These are phyloP conservation scores for Aptenodytes patagonicus DNA, from an alignment of 2,113 vertebrate genomes.

Conservation along the genomic window DNA sequence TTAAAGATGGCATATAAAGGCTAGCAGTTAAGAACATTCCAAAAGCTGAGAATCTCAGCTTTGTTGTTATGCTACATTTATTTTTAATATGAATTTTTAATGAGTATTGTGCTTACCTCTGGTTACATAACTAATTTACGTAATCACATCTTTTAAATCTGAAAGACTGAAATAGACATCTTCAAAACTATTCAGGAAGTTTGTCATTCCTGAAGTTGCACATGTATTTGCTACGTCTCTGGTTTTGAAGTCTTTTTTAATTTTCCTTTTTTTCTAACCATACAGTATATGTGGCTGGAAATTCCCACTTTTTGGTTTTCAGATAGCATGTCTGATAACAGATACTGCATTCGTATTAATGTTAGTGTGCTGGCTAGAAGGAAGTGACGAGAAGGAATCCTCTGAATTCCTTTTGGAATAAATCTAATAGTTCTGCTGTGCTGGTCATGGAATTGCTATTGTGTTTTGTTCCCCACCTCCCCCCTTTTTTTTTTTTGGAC, in stretches of 20 bases:
- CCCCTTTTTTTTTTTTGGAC: accelerated
- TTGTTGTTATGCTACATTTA: background rate
- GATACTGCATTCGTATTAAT: background rate
- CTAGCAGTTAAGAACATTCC: background rate
- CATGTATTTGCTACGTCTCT: background rate
- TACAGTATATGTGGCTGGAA: background rate
- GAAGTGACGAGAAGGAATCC: background rate
- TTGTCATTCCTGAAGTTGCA: background rate
- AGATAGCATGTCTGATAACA: background rate
- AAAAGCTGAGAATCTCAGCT: background rate
- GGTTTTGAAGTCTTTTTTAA: background rate
- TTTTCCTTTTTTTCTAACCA: background rate
- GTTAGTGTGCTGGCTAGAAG: background rate
- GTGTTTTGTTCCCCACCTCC: background rate
- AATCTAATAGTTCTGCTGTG: background rate
- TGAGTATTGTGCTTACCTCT: background rate
- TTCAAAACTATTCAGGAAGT: background rate
- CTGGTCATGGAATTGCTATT: background rate
- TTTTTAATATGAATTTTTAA: background rate
- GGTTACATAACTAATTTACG: background rate
- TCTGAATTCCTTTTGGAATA: background rate
- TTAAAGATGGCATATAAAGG: background rate
- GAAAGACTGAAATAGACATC: background rate
- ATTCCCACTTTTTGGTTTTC: background rate
- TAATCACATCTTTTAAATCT: background rate